Base-by-base conservation (phyloP, 2,888 invertebrate species). In the Plebejus argus region DNA sequence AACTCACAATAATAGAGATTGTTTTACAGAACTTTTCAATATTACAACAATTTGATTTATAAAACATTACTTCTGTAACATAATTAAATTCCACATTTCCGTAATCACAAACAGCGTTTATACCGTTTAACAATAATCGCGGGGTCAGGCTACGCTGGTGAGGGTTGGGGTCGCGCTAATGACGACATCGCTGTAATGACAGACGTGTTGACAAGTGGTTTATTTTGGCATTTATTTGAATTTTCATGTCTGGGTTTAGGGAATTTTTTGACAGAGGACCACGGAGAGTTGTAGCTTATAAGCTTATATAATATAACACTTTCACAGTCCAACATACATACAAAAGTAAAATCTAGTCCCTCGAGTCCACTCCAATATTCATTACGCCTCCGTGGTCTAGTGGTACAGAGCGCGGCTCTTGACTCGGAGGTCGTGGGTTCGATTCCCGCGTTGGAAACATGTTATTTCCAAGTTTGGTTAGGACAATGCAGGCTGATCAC, bases 121-220 rank as follows among this genome's bases (percentile, higher is more conserved):
- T 28, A 15, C 39, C 18, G 28, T 74, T 74, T 74, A 74, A 53
- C 23, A 74, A 74, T 53, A 49, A 49, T 28, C 49, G 23, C 15
- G 72, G 28, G 74, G 15, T 74, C 74, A 53, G 23, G 18, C 18
- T 74, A 74, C n/a, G 23, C 28, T 74, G 74, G 74, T 53, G 45
- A 15, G 18, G 49, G 74, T 15, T 53, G 74, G 49, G 45, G 23
- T n/a, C 49, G 72, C 58, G 39, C 72, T 77, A 77, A 77, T 77
- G 77, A 72, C 77, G 56, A 35, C 77, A 77, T 77, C 71, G 56
- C 77, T 35, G 77, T 77, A 77, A 77, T 72, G 77, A 77, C 58
- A 33, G 72, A 45, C 77, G 74, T 74, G 74, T 74, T 53, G 53
- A 53, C 72, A 39, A 35, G 71, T 20, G 71, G 45, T 72, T 74